These are phyloP conservation scores for Temnothorax longispinosus DNA, from an alignment of 1,140 invertebrate species.

Conservation along the genomic window DNA sequence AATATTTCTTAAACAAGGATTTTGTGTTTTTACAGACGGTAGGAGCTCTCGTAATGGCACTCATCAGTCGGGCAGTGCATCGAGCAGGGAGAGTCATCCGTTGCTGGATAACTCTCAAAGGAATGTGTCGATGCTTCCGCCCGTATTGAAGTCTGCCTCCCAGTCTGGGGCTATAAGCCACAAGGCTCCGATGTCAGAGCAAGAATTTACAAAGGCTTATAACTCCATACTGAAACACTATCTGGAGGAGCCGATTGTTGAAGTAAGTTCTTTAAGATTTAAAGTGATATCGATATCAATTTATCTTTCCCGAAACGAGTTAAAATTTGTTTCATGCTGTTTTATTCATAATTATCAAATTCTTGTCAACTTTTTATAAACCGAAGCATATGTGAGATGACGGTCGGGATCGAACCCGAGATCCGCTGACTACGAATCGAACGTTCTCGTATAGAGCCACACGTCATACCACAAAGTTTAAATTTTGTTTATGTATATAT, in stretches of 20 bases:
- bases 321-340: not conserved
- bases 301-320: not conserved
- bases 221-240: constrained; percentile 77
- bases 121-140: constrained; percentile 80
- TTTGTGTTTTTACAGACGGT: constrained; percentile 80
- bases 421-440: not conserved
- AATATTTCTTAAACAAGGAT: not conserved
- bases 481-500: too few species aligned
- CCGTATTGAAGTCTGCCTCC: constrained; percentile 77
- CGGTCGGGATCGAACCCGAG: not conserved
- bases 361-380: not conserved
- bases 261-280: constrained; percentile 73
- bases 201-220: constrained; percentile 78
- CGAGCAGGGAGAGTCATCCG: constrained; percentile 75
- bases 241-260: constrained; percentile 69
- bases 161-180: constrained; percentile 72
- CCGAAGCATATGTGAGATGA: not conserved
- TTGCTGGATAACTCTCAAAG: constrained; percentile 78
- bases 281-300: not conserved
- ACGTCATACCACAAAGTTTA: not conserved
- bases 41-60: constrained; percentile 87
- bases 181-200: constrained; percentile 71
- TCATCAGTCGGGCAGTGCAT: constrained; percentile 84
- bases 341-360: not conserved
- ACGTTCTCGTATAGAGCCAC: not conserved